phyloP scores from a whole-genome alignment of 1,140 invertebrate genomes.

The Zaprionus kolodkinae region DNA sequence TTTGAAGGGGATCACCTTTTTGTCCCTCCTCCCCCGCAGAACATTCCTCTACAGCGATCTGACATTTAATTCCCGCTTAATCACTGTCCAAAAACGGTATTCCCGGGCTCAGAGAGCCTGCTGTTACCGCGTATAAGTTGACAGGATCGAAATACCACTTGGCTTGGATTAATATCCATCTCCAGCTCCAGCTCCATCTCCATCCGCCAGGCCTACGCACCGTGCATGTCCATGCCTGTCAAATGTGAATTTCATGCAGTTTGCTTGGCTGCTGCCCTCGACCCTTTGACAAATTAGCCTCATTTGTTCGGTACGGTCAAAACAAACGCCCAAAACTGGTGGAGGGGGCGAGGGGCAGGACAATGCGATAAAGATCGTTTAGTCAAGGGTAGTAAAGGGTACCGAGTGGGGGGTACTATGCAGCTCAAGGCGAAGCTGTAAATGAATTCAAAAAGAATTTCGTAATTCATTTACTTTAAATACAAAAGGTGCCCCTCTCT shows the following conservation, averaged over 20 bases:
- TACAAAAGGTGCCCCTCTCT: conserved; percentile 35
- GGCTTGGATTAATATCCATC: conserved; percentile 69
- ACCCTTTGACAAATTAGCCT: conserved; percentile 76
- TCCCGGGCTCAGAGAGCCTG: conserved; percentile 37
- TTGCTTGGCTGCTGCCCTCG: conserved; percentile 29
- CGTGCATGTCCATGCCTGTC: conserved; percentile 58
- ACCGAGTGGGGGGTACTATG: background rate
- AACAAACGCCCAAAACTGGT: conserved; percentile 56
- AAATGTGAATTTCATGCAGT: conserved; percentile 77
- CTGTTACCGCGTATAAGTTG: conserved; percentile 62
- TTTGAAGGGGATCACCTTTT: conserved; percentile 2
- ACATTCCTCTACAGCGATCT: conserved; percentile 56
- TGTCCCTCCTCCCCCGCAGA: conserved; percentile 5
- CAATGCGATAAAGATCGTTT: conserved; percentile 70
- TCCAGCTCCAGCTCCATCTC: background rate
- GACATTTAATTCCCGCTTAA: conserved; percentile 83
- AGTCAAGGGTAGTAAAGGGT: conserved; percentile 24
- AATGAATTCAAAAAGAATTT: conserved; percentile 46
- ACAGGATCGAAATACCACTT: conserved; percentile 48
- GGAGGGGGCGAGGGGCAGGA: conserved; percentile 44
- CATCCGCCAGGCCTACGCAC: conserved; percentile 27
- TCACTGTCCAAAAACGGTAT: conserved; percentile 78
- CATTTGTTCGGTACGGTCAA: conserved; percentile 81
- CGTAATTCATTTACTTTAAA: conserved; percentile 51
- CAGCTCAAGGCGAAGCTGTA: conserved; percentile 29